A percentile compares a stretch with the other conserved stretches of the same genome.
Evolutionary conservation across 2,888 invertebrate genomes (phyloP).

Genomic region (Eristalis pertinax): DNA sequence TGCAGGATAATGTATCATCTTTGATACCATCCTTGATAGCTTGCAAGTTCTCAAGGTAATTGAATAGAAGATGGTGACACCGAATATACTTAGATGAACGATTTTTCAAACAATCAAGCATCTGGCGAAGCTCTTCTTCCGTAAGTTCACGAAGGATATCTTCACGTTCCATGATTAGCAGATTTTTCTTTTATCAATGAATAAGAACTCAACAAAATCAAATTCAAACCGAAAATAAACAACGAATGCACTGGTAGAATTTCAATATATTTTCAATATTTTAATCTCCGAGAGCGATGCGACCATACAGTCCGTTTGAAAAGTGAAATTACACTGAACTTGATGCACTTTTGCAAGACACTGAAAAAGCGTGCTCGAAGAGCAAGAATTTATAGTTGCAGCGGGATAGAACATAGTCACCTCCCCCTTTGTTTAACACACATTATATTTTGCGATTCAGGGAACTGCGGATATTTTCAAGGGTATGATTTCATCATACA

Average conservation of each 20-base stretch:
- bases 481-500: background rate
- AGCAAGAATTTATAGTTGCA: background rate
- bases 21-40: background rate
- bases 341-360: background rate
- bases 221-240: background rate
- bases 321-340: background rate
- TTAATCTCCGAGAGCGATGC: background rate
- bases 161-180: background rate
- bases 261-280: background rate
- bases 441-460: background rate
- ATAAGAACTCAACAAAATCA: background rate
- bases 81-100: slow-evolving; percentile 29
- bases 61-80: slow-evolving; percentile 45
- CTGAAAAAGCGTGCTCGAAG: background rate
- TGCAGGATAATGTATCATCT: slow-evolving; percentile 5
- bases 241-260: background rate
- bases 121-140: slow-evolving; percentile 3
- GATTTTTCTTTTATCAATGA: background rate
- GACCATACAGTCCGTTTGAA: background rate
- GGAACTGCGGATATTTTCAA: background rate
- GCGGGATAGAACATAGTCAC: background rate
- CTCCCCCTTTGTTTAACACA: background rate
- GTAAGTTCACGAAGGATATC: slow-evolving; percentile 43
- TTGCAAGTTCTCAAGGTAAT: slow-evolving; percentile 30
- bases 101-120: slow-evolving; percentile 7